Conservation (phyloP, 2,888 invertebrate species). For the Drosophila yooni region DNA sequence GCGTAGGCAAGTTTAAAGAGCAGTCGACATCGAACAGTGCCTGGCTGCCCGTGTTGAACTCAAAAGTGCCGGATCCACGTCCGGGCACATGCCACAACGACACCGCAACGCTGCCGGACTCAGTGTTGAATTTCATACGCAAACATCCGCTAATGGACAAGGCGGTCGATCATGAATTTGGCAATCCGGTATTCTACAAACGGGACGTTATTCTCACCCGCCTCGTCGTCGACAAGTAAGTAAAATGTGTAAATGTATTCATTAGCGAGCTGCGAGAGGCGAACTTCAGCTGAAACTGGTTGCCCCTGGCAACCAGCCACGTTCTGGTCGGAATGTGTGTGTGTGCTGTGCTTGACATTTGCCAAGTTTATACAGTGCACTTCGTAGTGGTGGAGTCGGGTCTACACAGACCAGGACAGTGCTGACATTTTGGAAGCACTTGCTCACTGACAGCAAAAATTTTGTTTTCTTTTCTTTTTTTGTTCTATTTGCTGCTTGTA, state of each 20-base stretch:
- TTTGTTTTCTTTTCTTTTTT: conserved; percentile 22
- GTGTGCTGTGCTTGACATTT: conserved; percentile 54
- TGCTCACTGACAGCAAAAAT: conserved; percentile 61
- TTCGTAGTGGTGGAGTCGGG: conserved; percentile 26
- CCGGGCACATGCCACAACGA: conserved; percentile 98
- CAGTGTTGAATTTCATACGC: conserved; percentile 97
- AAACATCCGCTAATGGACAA: conserved; percentile 99
- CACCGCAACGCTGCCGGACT: conserved; percentile 95
- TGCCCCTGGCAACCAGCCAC: conserved; percentile 42
- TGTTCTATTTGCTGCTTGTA: conserved; percentile 42
- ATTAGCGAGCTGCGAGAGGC: conserved; percentile 60
- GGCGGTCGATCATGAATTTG: conserved; percentile 96
- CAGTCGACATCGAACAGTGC: conserved; percentile 96
- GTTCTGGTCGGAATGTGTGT: conserved; percentile 13
- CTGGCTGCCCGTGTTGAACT: conserved; percentile 97
- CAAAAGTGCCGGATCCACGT: conserved; percentile 95
- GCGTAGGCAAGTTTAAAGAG: conserved; percentile 91
- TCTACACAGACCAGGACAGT: conserved; percentile 27
- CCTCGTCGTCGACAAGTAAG: conserved; percentile 93
- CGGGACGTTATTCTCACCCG: conserved; percentile 95
- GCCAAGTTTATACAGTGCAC: conserved; percentile 59
- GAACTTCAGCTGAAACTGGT: conserved; percentile 7
- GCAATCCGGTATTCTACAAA: conserved; percentile 96
- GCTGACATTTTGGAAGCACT: conserved; percentile 57
- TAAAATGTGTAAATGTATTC: conserved; percentile 74